Evolutionary conservation across 2,888 invertebrate genomes (phyloP).

Genomic region (Hofmannophila pseudospretella): DNA sequence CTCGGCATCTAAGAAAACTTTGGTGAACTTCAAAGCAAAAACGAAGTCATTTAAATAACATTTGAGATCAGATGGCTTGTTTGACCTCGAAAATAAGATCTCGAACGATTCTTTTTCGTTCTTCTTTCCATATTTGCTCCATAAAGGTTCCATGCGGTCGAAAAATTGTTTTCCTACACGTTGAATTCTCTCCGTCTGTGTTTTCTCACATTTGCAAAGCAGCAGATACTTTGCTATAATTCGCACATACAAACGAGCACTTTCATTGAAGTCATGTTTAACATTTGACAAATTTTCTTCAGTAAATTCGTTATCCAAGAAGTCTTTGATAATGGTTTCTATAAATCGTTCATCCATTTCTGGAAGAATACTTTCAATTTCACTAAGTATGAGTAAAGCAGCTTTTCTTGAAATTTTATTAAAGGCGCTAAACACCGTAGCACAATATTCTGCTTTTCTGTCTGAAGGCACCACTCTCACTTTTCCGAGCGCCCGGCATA

Average conservation of each 20-base stretch:
- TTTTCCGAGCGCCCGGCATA: constrained; percentile 12
- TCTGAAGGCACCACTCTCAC: constrained; percentile 23
- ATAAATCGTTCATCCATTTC: constrained; percentile 25
- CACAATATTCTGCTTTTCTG: constrained; percentile 37
- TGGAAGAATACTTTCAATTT: constrained; percentile 25
- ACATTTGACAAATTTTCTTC: constrained; percentile 12
- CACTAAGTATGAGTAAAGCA: constrained; percentile 23
- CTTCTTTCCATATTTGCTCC: too few relatives aligned
- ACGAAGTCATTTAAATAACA: constrained; percentile 25
- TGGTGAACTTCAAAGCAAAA: constrained; percentile 31
- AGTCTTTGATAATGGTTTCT: constrained; percentile 18
- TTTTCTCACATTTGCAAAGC: constrained; percentile 27
- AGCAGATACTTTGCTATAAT: constrained; percentile 43
- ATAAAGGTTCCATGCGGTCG: not conserved
- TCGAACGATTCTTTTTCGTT: too few relatives aligned
- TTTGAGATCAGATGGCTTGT: too few relatives aligned
- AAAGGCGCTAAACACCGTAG: constrained; percentile 26
- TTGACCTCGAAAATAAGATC: too few relatives aligned
- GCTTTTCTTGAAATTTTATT: constrained; percentile 16
- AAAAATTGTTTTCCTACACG: constrained; percentile 3
- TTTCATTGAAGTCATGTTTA: not conserved
- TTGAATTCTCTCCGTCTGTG: constrained; percentile 14
- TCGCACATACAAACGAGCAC: constrained; percentile 22
- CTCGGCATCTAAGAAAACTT: constrained; percentile 31
- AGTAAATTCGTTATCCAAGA: constrained; percentile 21